These are phyloP conservation scores for Gibbula magus DNA, from an alignment of 2,888 invertebrate genomes.

Conservation along the genomic window DNA sequence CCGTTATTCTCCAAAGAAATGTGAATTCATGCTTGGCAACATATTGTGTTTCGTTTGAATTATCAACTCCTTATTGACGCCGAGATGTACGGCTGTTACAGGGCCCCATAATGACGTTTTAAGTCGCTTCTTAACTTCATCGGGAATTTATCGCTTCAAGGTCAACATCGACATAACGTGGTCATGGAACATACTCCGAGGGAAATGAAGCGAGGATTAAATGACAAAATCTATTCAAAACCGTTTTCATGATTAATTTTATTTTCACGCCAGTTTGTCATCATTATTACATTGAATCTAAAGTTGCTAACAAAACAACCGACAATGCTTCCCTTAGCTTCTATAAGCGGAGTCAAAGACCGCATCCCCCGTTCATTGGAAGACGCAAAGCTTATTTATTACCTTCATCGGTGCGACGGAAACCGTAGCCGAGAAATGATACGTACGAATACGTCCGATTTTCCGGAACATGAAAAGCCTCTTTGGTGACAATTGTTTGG, in stretches of 20 bases:
- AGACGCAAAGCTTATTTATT: not conserved
- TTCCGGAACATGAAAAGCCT: constrained; percentile 13
- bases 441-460: not conserved
- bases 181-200: no score
- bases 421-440: not conserved
- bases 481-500: constrained; percentile 1
- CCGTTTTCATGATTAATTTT: not conserved
- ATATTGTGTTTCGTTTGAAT: no score
- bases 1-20: no score
- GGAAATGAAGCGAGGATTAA: not conserved
- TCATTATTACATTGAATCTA: not conserved
- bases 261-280: not conserved
- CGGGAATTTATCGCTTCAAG: no score
- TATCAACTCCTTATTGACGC: no score
- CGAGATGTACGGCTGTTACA: no score
- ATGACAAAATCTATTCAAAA: not conserved
- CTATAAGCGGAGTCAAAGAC: not conserved
- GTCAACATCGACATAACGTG: no score
- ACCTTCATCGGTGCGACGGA: not conserved
- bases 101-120: no score
- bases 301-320: not conserved
- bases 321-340: not conserved
- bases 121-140: no score
- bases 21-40: no score
- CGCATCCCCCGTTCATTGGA: not conserved